Base-by-base conservation (phyloP, 2,797 vertebrate genomes). In the Varecia variegata region DNA sequence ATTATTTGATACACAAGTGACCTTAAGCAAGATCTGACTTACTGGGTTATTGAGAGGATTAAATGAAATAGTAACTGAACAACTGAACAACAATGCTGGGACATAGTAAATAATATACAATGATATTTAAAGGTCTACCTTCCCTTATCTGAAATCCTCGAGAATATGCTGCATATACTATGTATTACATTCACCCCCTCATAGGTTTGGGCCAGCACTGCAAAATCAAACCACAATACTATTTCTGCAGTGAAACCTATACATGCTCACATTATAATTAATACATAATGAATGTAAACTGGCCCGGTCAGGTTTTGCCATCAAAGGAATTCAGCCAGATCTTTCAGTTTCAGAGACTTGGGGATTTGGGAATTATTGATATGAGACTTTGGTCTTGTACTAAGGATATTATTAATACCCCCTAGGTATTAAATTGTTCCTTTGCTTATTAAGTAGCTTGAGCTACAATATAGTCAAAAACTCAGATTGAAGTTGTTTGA, bases 61-160 rank as follows among this genome's bases (percentile, higher is more conserved):
- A n/a, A 93, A 89, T 85, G 47, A 94, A 93, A 30, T 84, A 62
- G 52, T 87, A 93, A 56, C 35, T 25, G 35, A 54, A 77, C 50
- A 52, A 58, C 62, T 65, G 62, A 65, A 65, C 32, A n/a, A 18
- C 15, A 65, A 32, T n/a, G 32, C 62, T 65, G 56, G 56, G 27
- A 58, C 6, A 65, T 56, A 89, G 52, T 35, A 93, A 65, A 91
- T 83, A 76, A 77, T 77, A 50, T n/a, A 18, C 15, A 67, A 0
- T 88, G 70, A 80, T n/a, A 43, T 67, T 84, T 84, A 71, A 84
- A 52, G 4, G 35, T 38, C 11, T 76, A 2, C 13, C 45, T 77
- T 88, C 32, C 27, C 6, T 27, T 71, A 47, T 8, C n/a, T 43
- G 76, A 77, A 79, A 58, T 93, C 54, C 30, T 76, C 76, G 18